A percentile compares a stretch with the other conserved stretches of the same genome.
These are phyloP conservation scores for Mesoligia furuncula DNA, from an alignment of 2,888 invertebrate genomes.

Conservation along the genomic window DNA sequence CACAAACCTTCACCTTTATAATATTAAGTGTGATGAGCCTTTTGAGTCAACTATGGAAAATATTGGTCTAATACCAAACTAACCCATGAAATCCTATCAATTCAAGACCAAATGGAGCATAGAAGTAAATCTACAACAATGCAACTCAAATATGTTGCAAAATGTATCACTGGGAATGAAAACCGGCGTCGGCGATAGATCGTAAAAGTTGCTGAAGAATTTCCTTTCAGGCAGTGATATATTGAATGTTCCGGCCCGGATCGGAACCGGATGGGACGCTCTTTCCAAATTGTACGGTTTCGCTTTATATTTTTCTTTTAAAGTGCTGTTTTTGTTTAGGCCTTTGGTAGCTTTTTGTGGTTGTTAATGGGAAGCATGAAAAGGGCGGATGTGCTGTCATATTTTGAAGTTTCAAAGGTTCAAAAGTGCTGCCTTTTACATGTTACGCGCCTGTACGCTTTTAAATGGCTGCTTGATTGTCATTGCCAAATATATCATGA, in stretches of 20 bases:
- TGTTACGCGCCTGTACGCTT: not conserved
- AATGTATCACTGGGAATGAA: conserved; percentile 37
- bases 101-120: not conserved
- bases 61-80: not conserved
- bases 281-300: conserved; percentile 35
- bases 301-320: conserved; percentile 43
- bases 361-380: conserved; percentile 19
- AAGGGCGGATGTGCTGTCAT: conserved; percentile 2
- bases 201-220: conserved; percentile 51
- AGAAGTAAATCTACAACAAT: conserved; percentile 4
- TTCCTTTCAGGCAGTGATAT: conserved; percentile 57
- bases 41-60: not conserved
- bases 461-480: not conserved
- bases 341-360: conserved; percentile 6
- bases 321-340: conserved; percentile 44
- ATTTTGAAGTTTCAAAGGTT: conserved; percentile 6
- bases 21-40: not conserved
- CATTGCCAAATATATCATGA: not conserved
- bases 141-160: conserved; percentile 17
- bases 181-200: conserved; percentile 42
- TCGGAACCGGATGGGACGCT: conserved; percentile 51
- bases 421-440: not conserved
- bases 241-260: conserved; percentile 62
- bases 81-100: not conserved
- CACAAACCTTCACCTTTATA: too few species aligned